Conservation (phyloP, 1,140 invertebrate genomes). For the Lithobius niger region DNA sequence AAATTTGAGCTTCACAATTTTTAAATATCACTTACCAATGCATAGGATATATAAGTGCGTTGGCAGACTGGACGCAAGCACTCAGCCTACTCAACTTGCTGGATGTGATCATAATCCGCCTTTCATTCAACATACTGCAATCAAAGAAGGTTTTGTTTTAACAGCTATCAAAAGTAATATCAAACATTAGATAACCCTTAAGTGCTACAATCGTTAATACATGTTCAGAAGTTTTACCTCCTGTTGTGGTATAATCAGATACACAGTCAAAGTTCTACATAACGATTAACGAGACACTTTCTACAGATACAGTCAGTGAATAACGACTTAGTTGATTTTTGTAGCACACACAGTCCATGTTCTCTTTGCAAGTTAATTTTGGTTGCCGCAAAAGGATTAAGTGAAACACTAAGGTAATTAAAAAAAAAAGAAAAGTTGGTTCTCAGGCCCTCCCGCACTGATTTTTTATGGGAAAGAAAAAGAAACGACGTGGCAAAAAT, state of each 20-base stretch:
- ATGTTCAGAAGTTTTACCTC: neutral
- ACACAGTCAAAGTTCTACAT: neutral
- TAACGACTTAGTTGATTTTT: too few relatives aligned
- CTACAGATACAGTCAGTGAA: too few relatives aligned
- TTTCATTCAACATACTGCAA: constrained; percentile 72
- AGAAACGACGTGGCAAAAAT: too few relatives aligned
- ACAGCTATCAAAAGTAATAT: neutral
- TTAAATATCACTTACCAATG: constrained; percentile 50
- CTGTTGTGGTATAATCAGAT: neutral
- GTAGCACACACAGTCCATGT: neutral
- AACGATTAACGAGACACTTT: too few relatives aligned
- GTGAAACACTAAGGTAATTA: too few relatives aligned
- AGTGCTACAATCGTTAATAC: neutral
- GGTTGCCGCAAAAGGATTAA: too few relatives aligned
- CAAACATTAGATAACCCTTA: neutral
- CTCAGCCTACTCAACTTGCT: constrained; percentile 70
- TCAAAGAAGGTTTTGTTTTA: constrained; percentile 16
- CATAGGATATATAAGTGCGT: constrained; percentile 89
- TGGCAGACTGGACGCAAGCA: constrained; percentile 85
- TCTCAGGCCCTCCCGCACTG: too few relatives aligned
- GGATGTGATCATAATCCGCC: constrained; percentile 80
- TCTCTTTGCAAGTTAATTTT: neutral
- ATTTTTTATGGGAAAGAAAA: too few relatives aligned
- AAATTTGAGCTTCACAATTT: too few relatives aligned
- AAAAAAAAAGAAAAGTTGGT: too few relatives aligned